Evolutionary conservation across 2,888 invertebrate species (phyloP).

Genomic region (Eupithecia tripunctaria): DNA sequence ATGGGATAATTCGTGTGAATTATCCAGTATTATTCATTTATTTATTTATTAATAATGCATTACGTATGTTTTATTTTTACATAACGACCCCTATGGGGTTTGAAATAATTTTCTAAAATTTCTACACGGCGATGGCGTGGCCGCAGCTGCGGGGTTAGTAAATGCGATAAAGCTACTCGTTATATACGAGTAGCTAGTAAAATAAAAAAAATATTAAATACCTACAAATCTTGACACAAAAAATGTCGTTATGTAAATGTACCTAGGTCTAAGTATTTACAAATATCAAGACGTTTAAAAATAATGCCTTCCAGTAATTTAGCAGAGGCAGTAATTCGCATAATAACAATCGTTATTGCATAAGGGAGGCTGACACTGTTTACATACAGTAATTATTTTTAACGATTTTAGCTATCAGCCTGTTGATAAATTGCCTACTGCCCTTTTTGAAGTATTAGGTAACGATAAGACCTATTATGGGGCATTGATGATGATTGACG

Average conservation of each 20-base stretch:
- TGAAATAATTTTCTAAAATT: too few species aligned
- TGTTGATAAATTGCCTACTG: constrained; percentile 1
- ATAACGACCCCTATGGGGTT: too few species aligned
- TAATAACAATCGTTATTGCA: constrained; percentile 14
- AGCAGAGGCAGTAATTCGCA: constrained; percentile 9
- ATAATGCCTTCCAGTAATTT: neutral
- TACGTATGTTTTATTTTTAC: too few species aligned
- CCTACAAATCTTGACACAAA: neutral
- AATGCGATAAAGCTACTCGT: too few species aligned
- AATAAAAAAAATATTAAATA: too few species aligned
- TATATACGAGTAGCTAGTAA: too few species aligned
- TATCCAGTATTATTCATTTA: too few species aligned
- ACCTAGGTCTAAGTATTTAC: neutral
- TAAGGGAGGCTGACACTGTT: neutral
- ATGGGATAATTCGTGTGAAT: too few species aligned
- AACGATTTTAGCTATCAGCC: constrained; percentile 1
- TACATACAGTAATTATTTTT: neutral
- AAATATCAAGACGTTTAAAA: constrained; percentile 1
- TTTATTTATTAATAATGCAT: too few species aligned
- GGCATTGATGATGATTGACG: neutral
- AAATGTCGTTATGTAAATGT: neutral
- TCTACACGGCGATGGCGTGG: too few species aligned
- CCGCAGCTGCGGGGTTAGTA: too few species aligned
- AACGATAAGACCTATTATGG: neutral
- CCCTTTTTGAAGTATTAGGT: constrained; percentile 3